These are phyloP conservation scores for Dicranocentrus wangi DNA, from an alignment of 2,888 invertebrate genomes.

Conservation along the genomic window DNA sequence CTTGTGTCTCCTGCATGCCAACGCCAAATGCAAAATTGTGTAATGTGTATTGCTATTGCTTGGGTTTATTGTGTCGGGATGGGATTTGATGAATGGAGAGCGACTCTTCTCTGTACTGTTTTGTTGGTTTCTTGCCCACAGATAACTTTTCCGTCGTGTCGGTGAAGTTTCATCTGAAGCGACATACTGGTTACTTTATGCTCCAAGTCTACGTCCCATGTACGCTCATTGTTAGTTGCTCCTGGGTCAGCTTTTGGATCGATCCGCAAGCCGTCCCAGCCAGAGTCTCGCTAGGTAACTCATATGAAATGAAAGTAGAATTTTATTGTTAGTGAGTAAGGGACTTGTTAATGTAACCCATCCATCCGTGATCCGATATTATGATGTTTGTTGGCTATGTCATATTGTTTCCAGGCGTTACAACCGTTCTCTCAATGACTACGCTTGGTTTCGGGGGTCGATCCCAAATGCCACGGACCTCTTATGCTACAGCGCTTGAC, in stretches of 20 bases:
- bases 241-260: constrained; percentile 82
- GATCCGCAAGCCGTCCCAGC: constrained; percentile 82
- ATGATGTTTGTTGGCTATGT: background rate
- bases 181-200: constrained; percentile 77
- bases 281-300: constrained; percentile 78
- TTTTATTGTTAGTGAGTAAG: background rate
- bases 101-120: no score
- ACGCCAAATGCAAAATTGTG: no score
- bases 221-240: constrained; percentile 80
- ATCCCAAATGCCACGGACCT: constrained; percentile 79
- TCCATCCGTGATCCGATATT: no score
- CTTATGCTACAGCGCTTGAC: constrained; percentile 80
- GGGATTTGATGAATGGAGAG: no score
- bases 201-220: constrained; percentile 81
- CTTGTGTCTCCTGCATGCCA: no score
- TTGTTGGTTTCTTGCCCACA: constrained; percentile 32
- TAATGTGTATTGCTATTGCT: no score
- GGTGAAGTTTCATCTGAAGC: constrained; percentile 74
- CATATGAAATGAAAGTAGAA: background rate
- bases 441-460: constrained; percentile 80
- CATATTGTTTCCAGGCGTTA: constrained; percentile 77
- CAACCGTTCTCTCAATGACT: constrained; percentile 80
- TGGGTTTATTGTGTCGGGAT: no score
- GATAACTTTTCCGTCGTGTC: constrained; percentile 74
- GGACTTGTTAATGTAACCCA: no score